phyloP scores from a whole-genome alignment of 2,797 vertebrate species.

The Urosaurus nigricauda region DNA sequence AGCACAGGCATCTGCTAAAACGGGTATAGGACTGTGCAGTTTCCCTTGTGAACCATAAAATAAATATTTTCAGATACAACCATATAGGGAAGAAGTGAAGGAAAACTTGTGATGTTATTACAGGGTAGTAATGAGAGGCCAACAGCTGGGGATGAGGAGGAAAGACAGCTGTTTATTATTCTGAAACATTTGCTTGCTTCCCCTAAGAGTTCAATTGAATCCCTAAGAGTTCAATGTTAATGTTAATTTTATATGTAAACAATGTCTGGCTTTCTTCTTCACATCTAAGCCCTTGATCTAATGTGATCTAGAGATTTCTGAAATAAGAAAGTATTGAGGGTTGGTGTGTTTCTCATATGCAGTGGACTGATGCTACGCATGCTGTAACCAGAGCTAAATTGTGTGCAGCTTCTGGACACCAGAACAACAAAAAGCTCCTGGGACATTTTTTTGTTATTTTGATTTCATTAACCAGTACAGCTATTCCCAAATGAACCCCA shows the following conservation, averaged over 20 bases:
- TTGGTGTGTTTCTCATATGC: not conserved
- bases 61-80: constrained; percentile 7
- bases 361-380: not conserved
- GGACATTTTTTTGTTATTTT: not conserved
- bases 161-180: constrained; percentile 13
- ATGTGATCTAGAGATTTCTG: not conserved
- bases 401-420: not conserved
- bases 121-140: not conserved
- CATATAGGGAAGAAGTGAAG: not conserved
- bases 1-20: constrained; percentile 9
- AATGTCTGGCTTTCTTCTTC: not conserved
- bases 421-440: not conserved
- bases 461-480: constrained; percentile 27
- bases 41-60: not conserved
- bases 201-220: not conserved
- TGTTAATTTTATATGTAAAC: constrained; percentile 2
- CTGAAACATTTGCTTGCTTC: constrained; percentile 17
- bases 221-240: not conserved
- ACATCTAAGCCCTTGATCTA: not conserved
- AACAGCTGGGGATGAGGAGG: not conserved
- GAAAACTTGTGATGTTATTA: constrained; percentile 22
- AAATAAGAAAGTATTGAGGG: not conserved
- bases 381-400: not conserved
- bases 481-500: constrained; percentile 11
- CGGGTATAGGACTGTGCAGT: not conserved